Evolutionary conservation across 2,888 invertebrate species (phyloP), one percentile per base, ranked within the genome.

Genomic region (Euclidia mi): DNA sequence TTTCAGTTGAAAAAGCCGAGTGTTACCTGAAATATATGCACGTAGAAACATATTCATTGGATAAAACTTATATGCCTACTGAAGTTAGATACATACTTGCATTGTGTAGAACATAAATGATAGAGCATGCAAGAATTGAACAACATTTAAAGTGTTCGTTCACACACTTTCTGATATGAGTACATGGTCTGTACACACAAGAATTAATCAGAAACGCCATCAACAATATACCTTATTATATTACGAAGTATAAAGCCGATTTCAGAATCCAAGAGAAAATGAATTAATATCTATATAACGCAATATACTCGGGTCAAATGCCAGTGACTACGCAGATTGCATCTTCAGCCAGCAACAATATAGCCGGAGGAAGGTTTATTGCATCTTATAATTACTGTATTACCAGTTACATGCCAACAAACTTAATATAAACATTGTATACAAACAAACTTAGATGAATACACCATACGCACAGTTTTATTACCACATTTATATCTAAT

Each of bases 261-360:
- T 71, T 58, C 58, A 56, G 55, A 63, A 68, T 59, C 48, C 50
- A 71, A 71, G 66, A 62, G 65, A 71, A 66, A 62, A 60, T 62
- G 63, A 76, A 77, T 81, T 81, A 80, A 78, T 79, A 81, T 72
- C 71, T 72, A 63, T 71, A 76, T 68, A 76, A 75, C 78, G 75
- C 75, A 78, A 70, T 56, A 78, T 70, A 78, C 65, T 47, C 65
- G 71, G 88, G 89, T 89, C 88, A 90, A 85, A 86, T 78, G 90
- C 78, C 89, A 84, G 71, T 71, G 78, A 71, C 67, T 79, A 65
- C 73, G 74, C 71, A 81, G 86, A 88, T 90, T 84, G 78, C 83
- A 89, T 84, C 87, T 84, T 76, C 76, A 78, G 66, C 56, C 58
- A 57, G 73, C 78, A 81, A 83, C 81, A 83, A 79, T 81, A 81